Percentiles rank a stretch among this genome's conserved stretches.
Evolutionary conservation across 2,888 invertebrate species (phyloP).

Genomic region (Carabus problematicus): DNA sequence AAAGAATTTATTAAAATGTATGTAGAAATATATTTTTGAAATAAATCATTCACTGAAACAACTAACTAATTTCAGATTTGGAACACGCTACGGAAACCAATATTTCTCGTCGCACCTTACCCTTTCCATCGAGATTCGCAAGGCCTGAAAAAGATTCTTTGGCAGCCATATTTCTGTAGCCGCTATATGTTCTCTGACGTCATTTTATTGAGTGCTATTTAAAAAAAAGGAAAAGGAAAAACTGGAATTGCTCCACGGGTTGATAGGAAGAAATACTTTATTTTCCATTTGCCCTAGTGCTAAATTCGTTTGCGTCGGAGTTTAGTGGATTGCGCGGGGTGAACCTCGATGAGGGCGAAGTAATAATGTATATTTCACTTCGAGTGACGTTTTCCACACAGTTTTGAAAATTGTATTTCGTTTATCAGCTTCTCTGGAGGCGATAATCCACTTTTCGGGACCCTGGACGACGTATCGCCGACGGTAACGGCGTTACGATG

Average conservation of each 20-base stretch:
- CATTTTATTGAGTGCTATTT: constrained; percentile 54
- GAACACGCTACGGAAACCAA: background rate
- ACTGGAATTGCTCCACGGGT: background rate
- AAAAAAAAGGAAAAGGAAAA: constrained; percentile 25
- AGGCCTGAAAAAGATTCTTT: constrained; percentile 33
- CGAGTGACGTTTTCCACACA: constrained; percentile 55
- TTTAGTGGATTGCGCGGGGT: constrained; percentile 8
- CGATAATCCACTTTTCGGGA: constrained; percentile 48
- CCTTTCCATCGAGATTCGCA: constrained; percentile 4
- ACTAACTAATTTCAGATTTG: constrained; percentile 3
- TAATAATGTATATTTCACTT: constrained; percentile 55
- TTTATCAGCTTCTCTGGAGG: constrained; percentile 51
- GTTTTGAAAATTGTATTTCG: constrained; percentile 56
- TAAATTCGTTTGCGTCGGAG: constrained; percentile 15
- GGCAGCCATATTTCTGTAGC: constrained; percentile 54
- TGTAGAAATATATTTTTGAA: too few species aligned
- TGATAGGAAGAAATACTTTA: background rate
- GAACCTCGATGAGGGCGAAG: constrained; percentile 34
- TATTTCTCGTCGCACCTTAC: background rate
- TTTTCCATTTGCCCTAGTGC: constrained; percentile 1
- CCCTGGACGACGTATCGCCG: constrained; percentile 40
- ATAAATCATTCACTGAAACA: background rate
- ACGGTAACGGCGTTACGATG: constrained; percentile 33
- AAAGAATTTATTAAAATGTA: too few species aligned
- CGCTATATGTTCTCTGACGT: constrained; percentile 56